These are phyloP conservation scores for Dolichotis patagonum DNA, from an alignment of 2,113 vertebrate species.

Conservation along the genomic window DNA sequence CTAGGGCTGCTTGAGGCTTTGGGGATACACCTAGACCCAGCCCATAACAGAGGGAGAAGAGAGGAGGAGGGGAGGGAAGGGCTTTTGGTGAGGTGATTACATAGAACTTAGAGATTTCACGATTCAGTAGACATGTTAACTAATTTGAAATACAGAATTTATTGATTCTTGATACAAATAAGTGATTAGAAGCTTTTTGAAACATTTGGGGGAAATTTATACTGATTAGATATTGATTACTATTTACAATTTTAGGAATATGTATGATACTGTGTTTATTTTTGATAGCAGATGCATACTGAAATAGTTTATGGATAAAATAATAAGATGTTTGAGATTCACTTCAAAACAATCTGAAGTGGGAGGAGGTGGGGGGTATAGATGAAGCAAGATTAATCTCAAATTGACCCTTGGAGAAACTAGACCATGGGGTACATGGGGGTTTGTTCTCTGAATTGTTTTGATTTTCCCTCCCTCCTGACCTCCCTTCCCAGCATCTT, in stretches of 20 bases:
- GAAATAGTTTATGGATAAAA: slow-evolving; percentile 14
- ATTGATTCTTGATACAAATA: background rate
- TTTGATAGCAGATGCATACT: background rate
- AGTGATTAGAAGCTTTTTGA: slow-evolving; percentile 5
- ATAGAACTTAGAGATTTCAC: background rate
- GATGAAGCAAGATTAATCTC: background rate
- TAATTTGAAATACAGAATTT: background rate
- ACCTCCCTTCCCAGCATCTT: background rate
- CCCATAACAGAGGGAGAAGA: background rate
- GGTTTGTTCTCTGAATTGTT: background rate
- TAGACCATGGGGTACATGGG: background rate
- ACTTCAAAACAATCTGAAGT: background rate
- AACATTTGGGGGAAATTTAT: background rate
- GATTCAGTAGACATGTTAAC: background rate
- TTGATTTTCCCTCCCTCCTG: background rate
- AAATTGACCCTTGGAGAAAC: background rate
- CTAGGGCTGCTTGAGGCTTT: background rate
- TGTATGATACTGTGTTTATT: background rate
- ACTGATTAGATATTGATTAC: background rate
- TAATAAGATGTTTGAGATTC: slow-evolving; percentile 19
- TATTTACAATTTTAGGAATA: background rate
- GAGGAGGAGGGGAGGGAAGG: background rate
- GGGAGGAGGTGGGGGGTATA: background rate
- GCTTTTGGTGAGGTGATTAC: background rate
- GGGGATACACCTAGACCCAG: background rate